Conservation (phyloP, 2,113 vertebrate genomes). For the Etheostoma cragini region DNA sequence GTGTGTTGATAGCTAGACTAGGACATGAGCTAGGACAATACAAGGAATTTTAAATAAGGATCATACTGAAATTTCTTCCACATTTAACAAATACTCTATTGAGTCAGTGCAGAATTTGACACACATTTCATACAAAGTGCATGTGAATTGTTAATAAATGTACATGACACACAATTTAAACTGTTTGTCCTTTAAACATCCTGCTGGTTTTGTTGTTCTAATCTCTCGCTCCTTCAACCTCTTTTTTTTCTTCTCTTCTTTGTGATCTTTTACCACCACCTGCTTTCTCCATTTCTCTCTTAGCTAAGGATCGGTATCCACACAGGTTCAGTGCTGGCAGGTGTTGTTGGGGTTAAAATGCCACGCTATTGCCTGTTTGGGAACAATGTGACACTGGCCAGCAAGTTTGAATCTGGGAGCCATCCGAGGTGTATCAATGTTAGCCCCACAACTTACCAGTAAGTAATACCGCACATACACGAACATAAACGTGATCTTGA, state of each 20-base stretch:
- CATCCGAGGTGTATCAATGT: constrained; percentile 96
- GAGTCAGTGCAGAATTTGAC: too few relatives aligned
- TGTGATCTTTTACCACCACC: not conserved
- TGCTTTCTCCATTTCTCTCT: constrained; percentile 30
- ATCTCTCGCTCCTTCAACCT: not conserved
- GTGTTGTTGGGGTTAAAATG: constrained; percentile 98
- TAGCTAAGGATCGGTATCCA: constrained; percentile 98
- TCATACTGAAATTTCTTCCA: too few relatives aligned
- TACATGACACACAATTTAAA: constrained; percentile 6
- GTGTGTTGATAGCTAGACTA: too few relatives aligned
- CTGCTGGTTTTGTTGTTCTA: not conserved
- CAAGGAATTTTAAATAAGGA: too few relatives aligned
- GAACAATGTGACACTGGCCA: constrained; percentile 98
- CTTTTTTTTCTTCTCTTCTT: not conserved
- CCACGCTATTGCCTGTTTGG: constrained; percentile 98
- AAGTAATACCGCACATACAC: constrained; percentile 74
- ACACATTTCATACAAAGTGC: not conserved
- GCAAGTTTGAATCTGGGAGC: constrained; percentile 98
- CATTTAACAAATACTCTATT: too few relatives aligned
- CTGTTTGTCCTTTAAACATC: not conserved
- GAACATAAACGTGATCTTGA: not conserved
- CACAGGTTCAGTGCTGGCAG: constrained; percentile 96
- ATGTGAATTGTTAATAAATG: not conserved
- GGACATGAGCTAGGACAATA: too few relatives aligned
- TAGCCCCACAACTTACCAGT: constrained; percentile 97